A percentile compares a stretch with the other conserved stretches of the same genome.
phyloP scores from a whole-genome alignment of 30 jellyfish, hydroid and myxozoan genomes.

The Rhopilema esculentum region DNA sequence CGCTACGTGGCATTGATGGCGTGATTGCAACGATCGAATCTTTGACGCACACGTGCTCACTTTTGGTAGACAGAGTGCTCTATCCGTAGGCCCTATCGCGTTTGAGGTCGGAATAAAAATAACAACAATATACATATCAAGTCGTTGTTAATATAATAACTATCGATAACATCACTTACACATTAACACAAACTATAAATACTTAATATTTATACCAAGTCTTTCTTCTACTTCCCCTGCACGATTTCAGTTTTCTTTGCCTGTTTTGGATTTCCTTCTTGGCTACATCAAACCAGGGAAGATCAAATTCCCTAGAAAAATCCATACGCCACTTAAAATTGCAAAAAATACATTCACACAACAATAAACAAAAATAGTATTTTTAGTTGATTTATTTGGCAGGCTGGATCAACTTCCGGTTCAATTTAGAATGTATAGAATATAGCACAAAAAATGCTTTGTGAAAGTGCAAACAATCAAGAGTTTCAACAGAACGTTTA shows the following conservation, averaged over 20 bases:
- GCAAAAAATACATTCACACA: neutral
- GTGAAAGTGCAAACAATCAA: no score
- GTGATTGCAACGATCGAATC: no score
- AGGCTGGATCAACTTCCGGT: no score
- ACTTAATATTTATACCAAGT: constrained; percentile 39
- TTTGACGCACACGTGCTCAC: no score
- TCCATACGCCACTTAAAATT: neutral
- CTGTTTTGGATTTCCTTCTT: constrained; percentile 82
- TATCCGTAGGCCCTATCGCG: neutral
- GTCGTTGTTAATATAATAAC: neutral
- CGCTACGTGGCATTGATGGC: no score
- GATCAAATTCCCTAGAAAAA: constrained; percentile 78
- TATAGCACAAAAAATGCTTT: no score
- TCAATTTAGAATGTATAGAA: no score
- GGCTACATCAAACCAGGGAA: constrained; percentile 95
- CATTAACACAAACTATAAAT: neutral
- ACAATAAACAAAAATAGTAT: neutral
- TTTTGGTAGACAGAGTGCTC: neutral
- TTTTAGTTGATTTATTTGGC: no score
- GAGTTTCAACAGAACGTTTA: no score
- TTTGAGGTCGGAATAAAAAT: neutral
- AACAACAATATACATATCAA: neutral
- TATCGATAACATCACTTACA: neutral
- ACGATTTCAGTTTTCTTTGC: constrained; percentile 47
- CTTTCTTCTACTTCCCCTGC: constrained; percentile 40